Base-by-base conservation (phyloP, 2,113 vertebrate genomes). In the Hippoglossus stenolepis region DNA sequence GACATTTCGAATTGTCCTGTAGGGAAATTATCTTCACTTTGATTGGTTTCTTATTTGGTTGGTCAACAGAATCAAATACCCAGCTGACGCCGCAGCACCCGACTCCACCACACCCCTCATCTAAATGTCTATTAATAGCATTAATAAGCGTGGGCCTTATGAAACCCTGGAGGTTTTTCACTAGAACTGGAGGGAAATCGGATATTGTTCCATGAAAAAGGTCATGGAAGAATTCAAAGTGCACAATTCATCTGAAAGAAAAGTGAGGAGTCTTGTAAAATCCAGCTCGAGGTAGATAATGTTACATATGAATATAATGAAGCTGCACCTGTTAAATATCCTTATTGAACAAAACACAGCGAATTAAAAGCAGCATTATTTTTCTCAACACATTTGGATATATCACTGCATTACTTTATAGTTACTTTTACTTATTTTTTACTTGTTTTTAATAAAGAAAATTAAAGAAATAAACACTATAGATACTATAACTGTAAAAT, bases 51-150 rank as follows among this genome's bases (percentile, higher is more conserved):
- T 63, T 58, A 56, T 59, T 70, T 60, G 59, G 24, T 23, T 60
- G 59, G 73, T 76, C 79, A 20, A 80, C 84, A 81, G 65, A 85
- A 85, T 57, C 43, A 66, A 82, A 87, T 38, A 79, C 72, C 66
- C 71, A 69, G 68, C 82, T 78, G 79, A 68, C 70, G 35, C 35
- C 5, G 62, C 66, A 63, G 45, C 18, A 75, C 47, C 76, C 64
- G 73, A 65, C 74, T 66, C 79, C 53, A 70, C 58, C 51, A 62
- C 72, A 63, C 2, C 56, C 64, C 12, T 86, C 64, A 71, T 82
- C 67, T 54, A 65, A 77, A 81, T 61, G 65, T 76, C 77, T 87
- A 87, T 68, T 85, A 75, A 84, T 85, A 87, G 78, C 28, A 28
- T 75, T 82, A 85, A 83, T 88, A 80, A 83, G 28, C 51, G 64